A percentile compares a stretch with the other conserved stretches of the same genome.
These are phyloP conservation scores for Adelges cooleyi DNA, from an alignment of 1,140 invertebrate genomes.

Conservation along the genomic window DNA sequence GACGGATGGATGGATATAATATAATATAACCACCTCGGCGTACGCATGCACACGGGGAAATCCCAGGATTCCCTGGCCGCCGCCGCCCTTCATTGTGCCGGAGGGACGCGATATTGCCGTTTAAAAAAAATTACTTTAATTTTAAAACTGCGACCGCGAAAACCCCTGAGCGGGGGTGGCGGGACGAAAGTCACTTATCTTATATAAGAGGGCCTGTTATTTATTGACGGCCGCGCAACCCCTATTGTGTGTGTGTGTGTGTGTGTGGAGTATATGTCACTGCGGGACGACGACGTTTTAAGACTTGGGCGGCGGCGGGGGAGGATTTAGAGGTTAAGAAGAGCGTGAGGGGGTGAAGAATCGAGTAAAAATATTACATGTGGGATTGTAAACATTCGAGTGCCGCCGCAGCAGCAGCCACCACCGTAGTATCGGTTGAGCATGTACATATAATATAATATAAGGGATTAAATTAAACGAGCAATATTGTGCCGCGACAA, in stretches of 20 bases:
- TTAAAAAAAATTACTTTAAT: constrained; percentile 29
- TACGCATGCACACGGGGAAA: neutral
- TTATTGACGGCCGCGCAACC: constrained; percentile 16
- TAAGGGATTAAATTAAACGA: constrained; percentile 25
- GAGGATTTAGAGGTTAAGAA: neutral
- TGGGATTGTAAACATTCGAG: no score
- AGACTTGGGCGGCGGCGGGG: neutral
- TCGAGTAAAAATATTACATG: neutral
- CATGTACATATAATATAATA: no score
- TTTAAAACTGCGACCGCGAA: constrained; percentile 25
- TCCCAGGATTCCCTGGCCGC: neutral
- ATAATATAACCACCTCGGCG: neutral
- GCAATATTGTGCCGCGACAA: constrained; percentile 12
- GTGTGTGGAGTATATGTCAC: neutral
- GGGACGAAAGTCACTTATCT: constrained; percentile 26
- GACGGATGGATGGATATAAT: neutral
- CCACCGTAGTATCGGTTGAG: no score
- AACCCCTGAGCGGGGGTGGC: neutral
- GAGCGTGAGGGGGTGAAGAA: neutral
- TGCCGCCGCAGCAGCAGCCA: no score
- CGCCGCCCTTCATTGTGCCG: neutral
- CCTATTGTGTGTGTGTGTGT: constrained; percentile 1
- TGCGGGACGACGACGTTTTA: neutral
- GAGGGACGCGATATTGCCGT: constrained; percentile 19
- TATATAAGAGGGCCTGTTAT: constrained; percentile 24